Evolutionary conservation across 2,888 invertebrate genomes (phyloP), one percentile per base, ranked within the genome.

Genomic region (Pardosa pseudoannulata): DNA sequence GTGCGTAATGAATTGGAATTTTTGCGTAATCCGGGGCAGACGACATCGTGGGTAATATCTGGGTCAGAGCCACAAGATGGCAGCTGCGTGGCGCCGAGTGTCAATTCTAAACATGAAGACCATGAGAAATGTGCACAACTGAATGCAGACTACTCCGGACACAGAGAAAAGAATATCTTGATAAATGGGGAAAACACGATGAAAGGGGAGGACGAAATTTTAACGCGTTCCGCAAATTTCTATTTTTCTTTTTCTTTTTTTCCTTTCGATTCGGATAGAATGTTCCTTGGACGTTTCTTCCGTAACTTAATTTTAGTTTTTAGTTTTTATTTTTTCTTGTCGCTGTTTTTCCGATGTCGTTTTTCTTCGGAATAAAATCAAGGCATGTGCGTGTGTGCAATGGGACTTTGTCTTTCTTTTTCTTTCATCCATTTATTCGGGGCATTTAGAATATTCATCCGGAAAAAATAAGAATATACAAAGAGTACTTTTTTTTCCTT

Each of bases 91-190:
- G 83, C 83, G 83, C 83, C 83, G 67, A 72, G 78, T 85, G 83
- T 85, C 83, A 85, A 85, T 85, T 85, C 72, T 73, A 76, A 67
- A 85, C 78, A 73, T 85, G 73, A 85, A 85, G 78, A 78, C 73
- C 78, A 73, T 79, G 78, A 78, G 78, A 85, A 85, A 78, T 83
- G 82, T 64, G 39, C 76, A 76, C 65, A 76, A 76, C 65, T 83
- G 76, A 83, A 76, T 83, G 76, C 76, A 56, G 68, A 36, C 32
- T 31, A 50, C 36, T 46, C 75, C 75, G 70, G 82, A 82, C n/a
- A 82, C 70, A 75, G 75, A 68, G 78, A 85, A 79, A 75, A 85
- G 78, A 85, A 85, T 85, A 85, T 85, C 72, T 27, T 85, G 78
- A 85, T 85, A 79, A 85, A 85, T 85, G 78, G 67, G 67, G 73